Conservation (phyloP, 2,888 invertebrate species). For the Torymus auratus region DNA sequence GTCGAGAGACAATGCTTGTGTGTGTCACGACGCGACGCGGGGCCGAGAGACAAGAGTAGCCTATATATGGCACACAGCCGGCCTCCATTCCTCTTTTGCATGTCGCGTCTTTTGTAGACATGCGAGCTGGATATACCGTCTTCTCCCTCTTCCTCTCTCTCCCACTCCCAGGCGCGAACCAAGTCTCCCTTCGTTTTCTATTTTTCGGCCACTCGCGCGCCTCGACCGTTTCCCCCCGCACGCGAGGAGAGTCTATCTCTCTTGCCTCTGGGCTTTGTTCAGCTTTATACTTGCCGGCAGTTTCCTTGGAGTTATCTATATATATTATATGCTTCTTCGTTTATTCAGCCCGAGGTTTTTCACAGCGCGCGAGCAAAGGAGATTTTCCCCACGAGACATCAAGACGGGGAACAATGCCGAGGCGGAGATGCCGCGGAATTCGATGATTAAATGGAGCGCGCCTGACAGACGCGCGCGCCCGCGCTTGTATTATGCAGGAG, state of each 20-base stretch:
- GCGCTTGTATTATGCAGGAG: no score
- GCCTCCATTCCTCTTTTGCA: neutral
- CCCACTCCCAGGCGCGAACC: neutral
- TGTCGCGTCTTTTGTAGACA: neutral
- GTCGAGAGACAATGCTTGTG: conserved; percentile 7
- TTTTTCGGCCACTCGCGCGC: no score
- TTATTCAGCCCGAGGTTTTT: no score
- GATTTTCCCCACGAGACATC: no score
- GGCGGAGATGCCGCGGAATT: conserved; percentile 8
- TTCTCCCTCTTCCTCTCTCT: neutral
- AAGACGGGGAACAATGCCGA: neutral
- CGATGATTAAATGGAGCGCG: conserved; percentile 25
- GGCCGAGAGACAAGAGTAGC: no score
- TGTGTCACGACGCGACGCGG: neutral
- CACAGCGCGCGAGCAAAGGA: no score
- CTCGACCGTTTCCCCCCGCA: no score
- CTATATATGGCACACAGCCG: no score
- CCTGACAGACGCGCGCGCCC: no score
- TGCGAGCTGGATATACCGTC: neutral
- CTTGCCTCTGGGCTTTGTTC: neutral
- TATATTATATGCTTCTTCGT: neutral
- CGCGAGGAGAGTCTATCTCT: neutral
- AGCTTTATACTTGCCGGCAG: no score
- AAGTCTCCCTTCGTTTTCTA: no score
- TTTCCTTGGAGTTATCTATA: no score